These are phyloP conservation scores for Chrysocyon brachyurus DNA, from an alignment of 2,797 vertebrate species.

Conservation along the genomic window DNA sequence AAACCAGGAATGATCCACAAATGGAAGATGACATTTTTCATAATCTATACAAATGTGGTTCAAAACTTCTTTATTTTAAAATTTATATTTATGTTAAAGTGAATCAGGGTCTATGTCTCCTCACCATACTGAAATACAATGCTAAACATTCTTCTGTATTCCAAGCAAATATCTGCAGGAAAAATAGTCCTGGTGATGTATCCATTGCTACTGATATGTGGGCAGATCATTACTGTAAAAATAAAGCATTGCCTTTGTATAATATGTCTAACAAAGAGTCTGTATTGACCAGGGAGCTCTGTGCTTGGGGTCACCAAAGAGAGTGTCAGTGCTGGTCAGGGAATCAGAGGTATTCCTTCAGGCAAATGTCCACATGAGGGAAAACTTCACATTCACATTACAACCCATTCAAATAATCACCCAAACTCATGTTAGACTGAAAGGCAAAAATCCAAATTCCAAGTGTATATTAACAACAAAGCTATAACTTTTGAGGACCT, in stretches of 20 bases:
- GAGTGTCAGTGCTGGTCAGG: not conserved
- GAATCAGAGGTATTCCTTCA: not conserved
- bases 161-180: not conserved
- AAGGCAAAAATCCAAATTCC: not conserved
- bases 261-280: not conserved
- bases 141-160: not conserved
- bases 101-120: not conserved
- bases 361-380: not conserved
- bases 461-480: not conserved
- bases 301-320: not conserved
- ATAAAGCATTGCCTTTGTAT: not conserved
- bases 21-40: constrained; percentile 7
- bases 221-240: not conserved
- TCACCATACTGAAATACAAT: not conserved
- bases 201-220: not conserved
- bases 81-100: not conserved
- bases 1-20: constrained; percentile 2
- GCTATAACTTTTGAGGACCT: not conserved
- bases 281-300: not conserved
- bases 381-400: not conserved
- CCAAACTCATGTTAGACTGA: not conserved
- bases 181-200: not conserved
- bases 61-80: constrained; percentile 47
- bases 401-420: not conserved
- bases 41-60: not conserved